Base-by-base conservation (phyloP, 2,888 invertebrate species). In the Synergus laeviventris region DNA sequence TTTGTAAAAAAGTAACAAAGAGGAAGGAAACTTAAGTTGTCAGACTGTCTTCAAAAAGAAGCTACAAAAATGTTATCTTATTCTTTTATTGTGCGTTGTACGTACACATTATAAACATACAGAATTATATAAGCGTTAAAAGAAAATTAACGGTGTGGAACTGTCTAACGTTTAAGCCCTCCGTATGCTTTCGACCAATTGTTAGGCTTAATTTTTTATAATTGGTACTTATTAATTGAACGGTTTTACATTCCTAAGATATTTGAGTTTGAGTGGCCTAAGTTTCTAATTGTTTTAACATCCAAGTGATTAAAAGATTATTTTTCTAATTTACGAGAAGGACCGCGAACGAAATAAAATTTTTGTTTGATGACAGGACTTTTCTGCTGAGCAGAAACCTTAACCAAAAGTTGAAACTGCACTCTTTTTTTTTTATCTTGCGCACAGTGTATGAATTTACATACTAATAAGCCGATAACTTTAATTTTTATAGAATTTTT, bases 211-310 rank as follows among this genome's bases (percentile, higher is more conserved):
- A 78, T 74, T 73, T 81, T 76, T 78, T 82, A 81, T 83, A 81
- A 84, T 86, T 82, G 79, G 83, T 84, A 79, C 82, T 83, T 84
- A 79, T 78, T 81, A 84, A 79, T 81, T 81, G 74, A 84, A 77
- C 79, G 81, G 83, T 84, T 85, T 83, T 85, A 88, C 85, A 87
- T 87, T 88, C 87, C 87, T 85, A 79, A 78, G 80, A 82, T 82
- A 78, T 78, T 82, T 79, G 84, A 82, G 78, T 77, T 82, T 79
- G 84, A 82, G 78, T 77, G 82, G 70, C 79, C 74, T 80, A 21
- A 80, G 42, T 76, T 79, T 80, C 79, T 76, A 64, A 79, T 76
- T 74, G 73, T 78, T 79, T 24, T 9, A 66, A 24, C 12, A 66
- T 45, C 21, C 21, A 64, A 39, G 38, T 39, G 21, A 38, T 81